Evolutionary conservation across 2,113 vertebrate genomes (phyloP).

Genomic region (Heptranchias perlo): DNA sequence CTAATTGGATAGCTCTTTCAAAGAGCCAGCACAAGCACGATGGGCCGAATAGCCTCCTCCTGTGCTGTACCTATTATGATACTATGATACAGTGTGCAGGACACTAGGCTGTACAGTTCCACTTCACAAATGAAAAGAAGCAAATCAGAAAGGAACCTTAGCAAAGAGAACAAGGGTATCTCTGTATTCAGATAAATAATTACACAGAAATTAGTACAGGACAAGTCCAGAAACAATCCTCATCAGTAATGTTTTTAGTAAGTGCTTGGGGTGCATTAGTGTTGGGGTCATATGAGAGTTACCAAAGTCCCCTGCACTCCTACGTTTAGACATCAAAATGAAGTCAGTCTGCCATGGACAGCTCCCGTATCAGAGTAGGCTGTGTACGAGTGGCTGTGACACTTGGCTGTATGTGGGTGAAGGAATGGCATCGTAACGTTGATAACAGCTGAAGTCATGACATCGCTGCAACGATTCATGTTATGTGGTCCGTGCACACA

Average conservation of each 20-base stretch:
- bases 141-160: neutral
- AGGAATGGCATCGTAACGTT: neutral
- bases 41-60: too few relatives aligned
- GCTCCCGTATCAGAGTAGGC: neutral
- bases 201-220: neutral
- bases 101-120: neutral
- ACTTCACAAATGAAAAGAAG: neutral
- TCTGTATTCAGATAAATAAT: neutral
- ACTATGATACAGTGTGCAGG: too few relatives aligned
- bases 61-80: too few relatives aligned
- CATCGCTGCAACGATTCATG: too few relatives aligned
- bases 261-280: neutral
- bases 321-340: neutral
- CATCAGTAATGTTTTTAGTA: neutral
- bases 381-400: neutral
- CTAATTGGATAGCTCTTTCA: too few relatives aligned
- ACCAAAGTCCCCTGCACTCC: neutral
- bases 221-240: neutral
- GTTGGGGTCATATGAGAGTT: neutral
- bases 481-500: neutral
- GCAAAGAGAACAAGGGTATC: neutral
- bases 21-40: too few relatives aligned
- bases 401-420: neutral
- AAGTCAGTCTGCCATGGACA: neutral
- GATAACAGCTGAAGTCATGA: neutral